Evolutionary conservation across 2,888 invertebrate genomes (phyloP).

Genomic region (Leuctra nigra): DNA sequence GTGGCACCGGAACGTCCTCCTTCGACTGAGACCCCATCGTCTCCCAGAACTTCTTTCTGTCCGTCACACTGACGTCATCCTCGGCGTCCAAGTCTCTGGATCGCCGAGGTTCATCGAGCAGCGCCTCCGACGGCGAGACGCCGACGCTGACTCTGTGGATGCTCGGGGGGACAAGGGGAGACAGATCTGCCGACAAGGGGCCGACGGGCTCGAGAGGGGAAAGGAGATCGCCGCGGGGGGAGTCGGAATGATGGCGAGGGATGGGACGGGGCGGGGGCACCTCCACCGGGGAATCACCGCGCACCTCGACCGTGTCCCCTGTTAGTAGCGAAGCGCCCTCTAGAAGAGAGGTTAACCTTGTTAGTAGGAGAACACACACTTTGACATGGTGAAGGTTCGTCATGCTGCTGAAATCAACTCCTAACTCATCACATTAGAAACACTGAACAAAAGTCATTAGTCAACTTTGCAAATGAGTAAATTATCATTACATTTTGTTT

Average conservation of each 20-base stretch:
- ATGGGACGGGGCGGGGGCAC: constrained; percentile 22
- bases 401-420: too few species aligned
- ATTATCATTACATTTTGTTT: too few species aligned
- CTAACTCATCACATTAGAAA: too few species aligned
- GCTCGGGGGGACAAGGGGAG: constrained; percentile 9
- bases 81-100: constrained; percentile 23
- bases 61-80: constrained; percentile 40
- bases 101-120: neutral
- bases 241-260: constrained; percentile 22
- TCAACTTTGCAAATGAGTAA: too few species aligned
- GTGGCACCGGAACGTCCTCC: constrained; percentile 39
- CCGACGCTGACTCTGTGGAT: constrained; percentile 22
- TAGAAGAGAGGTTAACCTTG: constrained; percentile 28
- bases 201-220: constrained; percentile 21
- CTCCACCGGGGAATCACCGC: constrained; percentile 25
- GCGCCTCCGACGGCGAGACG: constrained; percentile 20
- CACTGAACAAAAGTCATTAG: too few species aligned
- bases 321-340: constrained; percentile 28
- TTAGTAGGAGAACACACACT: constrained; percentile 27
- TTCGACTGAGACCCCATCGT: constrained; percentile 40
- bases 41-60: constrained; percentile 48
- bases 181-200: constrained; percentile 15
- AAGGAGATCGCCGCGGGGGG: constrained; percentile 8
- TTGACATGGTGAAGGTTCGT: too few species aligned
- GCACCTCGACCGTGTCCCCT: constrained; percentile 18